Base-by-base conservation (phyloP, 2,888 invertebrate genomes). In the Colletes collaris region DNA sequence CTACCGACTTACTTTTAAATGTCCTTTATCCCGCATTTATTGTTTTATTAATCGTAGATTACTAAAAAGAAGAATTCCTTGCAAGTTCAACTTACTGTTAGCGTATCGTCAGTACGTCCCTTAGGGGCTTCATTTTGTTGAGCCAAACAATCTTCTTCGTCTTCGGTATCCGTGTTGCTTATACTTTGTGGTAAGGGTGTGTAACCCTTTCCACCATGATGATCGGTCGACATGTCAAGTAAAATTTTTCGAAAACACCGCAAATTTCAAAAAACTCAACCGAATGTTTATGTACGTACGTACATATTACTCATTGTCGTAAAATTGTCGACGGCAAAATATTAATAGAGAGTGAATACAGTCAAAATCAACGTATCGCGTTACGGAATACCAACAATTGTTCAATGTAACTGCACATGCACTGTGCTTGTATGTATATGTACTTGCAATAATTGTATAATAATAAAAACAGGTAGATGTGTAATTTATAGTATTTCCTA, bases 101-200 rank as follows among this genome's bases (percentile, higher is more conserved):
- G 62, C 37, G 83, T 81, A 50, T 82, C 76, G 6, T 82, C 67
- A 3, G 77, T 77, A 56, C 64, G 63, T 37, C 77, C 81, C 55
- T 87, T 88, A 10, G 78, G 79, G 13, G 60, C 73, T 71, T 86
- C 84, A 7, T 66, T 81, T 50, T 62, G 16, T 62, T 62, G 81
- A 1, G 85, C 66, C 52, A 88, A 87, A 72, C 86, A 89, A 46
- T 92, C 92, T 10, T 93, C 94, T 88, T 97, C 97, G 89, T 96
- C 96, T 89, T 97, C 97, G 0, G 96, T 96, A 88, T 97, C 96
- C 0, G 96, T 96, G 92, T 97, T 97, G 72, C 96, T 95, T 87
- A 97, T 94, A 84, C 95, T 95, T 93, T 97, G 97, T 81, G 96
- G 96, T 89, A 97, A 93, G 73, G 97, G 97, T 88, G 96, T 95